Percentiles rank a stretch among this genome's conserved stretches.
phyloP scores from a whole-genome alignment of 2,888 invertebrate species.

The Amblyjoppa fuscipennis region DNA sequence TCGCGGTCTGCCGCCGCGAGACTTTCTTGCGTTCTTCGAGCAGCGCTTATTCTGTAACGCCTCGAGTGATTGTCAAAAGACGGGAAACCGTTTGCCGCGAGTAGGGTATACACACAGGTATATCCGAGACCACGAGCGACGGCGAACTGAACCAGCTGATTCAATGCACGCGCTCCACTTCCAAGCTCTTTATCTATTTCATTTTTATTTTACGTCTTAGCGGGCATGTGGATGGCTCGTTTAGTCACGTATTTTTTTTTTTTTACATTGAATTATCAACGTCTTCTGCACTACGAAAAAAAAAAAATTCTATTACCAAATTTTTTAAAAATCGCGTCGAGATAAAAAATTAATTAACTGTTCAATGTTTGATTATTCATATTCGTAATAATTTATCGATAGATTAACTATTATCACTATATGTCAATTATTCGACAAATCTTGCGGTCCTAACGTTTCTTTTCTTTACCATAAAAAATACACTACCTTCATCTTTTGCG shows the following conservation, averaged over 20 bases:
- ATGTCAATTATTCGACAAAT: no score
- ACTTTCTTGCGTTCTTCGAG: slow-evolving; percentile 65
- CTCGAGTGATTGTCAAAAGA: slow-evolving; percentile 55
- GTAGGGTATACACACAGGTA: slow-evolving; percentile 8
- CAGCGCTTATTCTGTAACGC: slow-evolving; percentile 42
- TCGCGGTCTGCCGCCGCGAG: slow-evolving; percentile 46
- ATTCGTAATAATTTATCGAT: no score
- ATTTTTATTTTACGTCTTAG: neutral
- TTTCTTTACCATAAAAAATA: no score
- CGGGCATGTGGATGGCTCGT: neutral
- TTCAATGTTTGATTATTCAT: no score
- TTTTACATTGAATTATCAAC: neutral
- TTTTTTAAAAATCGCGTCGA: no score
- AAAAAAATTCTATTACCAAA: no score
- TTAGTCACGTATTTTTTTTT: neutral
- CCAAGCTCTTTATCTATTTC: slow-evolving; percentile 12
- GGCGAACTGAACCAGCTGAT: slow-evolving; percentile 40
- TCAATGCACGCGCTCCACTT: slow-evolving; percentile 49
- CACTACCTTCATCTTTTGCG: no score
- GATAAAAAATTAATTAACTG: no score
- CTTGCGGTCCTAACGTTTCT: no score
- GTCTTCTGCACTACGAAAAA: no score
- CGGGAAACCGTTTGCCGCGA: slow-evolving; percentile 32
- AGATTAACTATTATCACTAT: no score
- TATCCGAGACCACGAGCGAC: slow-evolving; percentile 5